Conservation (phyloP, 23 tunicate genomes). For the Ciona savignyi region DNA sequence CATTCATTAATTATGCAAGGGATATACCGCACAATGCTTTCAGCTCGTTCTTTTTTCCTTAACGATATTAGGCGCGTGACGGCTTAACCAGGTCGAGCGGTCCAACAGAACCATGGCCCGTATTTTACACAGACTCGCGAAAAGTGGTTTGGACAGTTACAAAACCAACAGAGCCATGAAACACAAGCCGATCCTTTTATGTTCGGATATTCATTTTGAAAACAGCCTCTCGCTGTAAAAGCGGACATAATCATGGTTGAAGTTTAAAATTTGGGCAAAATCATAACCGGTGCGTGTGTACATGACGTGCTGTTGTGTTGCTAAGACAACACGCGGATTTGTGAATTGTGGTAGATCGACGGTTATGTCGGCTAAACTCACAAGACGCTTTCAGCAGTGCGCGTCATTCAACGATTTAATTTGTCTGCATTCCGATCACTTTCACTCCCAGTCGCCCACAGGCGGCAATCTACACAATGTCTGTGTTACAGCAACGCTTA, state of each 20-base stretch:
- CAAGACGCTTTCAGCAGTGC: neutral
- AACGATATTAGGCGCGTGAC: no score
- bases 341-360: neutral
- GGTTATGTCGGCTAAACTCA: neutral
- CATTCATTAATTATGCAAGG: neutral
- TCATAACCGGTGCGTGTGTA: no score
- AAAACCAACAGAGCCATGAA: no score
- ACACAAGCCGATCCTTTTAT: no score
- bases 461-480: neutral
- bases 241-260: no score
- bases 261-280: neutral
- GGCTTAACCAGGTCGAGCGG: no score
- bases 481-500: no score
- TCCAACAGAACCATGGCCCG: no score
- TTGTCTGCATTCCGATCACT: neutral
- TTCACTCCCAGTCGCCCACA: neutral
- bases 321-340: neutral
- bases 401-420: neutral
- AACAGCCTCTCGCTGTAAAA: no score
- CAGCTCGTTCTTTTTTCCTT: neutral
- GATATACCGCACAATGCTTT: neutral
- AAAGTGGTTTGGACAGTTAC: no score
- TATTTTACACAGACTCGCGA: no score
- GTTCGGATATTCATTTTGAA: no score
- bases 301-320: neutral